Conservation (phyloP, 2,888 invertebrate genomes). For the Drosophila stalkeri region DNA sequence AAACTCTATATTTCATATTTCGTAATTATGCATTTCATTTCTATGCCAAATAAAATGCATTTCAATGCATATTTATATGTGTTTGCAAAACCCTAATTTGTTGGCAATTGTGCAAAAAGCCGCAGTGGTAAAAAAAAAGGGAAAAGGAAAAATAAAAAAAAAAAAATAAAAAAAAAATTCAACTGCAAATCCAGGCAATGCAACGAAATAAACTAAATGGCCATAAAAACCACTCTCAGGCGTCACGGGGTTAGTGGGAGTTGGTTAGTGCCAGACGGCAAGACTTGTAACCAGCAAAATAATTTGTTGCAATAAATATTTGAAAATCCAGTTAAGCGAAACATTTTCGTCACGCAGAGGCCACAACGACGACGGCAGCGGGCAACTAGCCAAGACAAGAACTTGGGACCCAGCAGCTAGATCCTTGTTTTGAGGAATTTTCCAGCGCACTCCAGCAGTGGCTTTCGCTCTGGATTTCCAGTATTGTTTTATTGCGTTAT, state of each 20-base stretch:
- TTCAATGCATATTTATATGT: conserved; percentile 14
- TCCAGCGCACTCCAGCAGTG: conserved; percentile 2
- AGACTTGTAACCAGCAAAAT: conserved; percentile 68
- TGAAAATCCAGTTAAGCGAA: conserved; percentile 82
- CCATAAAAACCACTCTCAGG: conserved; percentile 65
- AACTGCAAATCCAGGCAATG: conserved; percentile 53
- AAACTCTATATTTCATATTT: background rate
- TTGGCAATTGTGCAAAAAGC: conserved; percentile 50
- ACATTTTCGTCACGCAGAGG: conserved; percentile 78
- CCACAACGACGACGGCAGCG: conserved; percentile 6
- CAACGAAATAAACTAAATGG: conserved; percentile 62
- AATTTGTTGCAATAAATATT: conserved; percentile 82
- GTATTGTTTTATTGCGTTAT: conserved; percentile 2
- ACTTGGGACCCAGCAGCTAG: conserved; percentile 25
- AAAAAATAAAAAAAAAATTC: conserved; percentile 30
- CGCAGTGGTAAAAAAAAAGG: conserved; percentile 5
- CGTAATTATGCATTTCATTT: background rate
- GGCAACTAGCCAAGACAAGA: conserved; percentile 30
- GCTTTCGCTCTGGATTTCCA: conserved; percentile 4
- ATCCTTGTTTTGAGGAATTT: conserved; percentile 26
- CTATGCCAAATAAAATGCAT: background rate
- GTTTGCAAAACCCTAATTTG: conserved; percentile 46
- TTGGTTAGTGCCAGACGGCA: conserved; percentile 10
- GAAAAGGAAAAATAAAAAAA: conserved; percentile 9
- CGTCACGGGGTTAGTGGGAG: background rate